These are phyloP conservation scores for Heptranchias perlo DNA, from an alignment of 2,113 vertebrate genomes.

Conservation along the genomic window DNA sequence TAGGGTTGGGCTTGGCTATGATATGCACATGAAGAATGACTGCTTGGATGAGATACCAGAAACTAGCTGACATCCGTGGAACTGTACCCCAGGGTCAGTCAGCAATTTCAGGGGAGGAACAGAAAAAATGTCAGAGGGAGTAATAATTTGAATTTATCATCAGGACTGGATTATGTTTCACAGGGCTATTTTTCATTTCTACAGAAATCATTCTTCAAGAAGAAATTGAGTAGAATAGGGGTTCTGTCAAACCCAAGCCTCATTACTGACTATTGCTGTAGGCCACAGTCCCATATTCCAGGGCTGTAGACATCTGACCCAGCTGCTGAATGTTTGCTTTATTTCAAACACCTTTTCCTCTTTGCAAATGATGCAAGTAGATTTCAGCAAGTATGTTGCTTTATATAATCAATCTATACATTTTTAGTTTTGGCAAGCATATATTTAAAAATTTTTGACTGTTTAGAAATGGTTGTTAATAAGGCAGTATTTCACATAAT, in stretches of 20 bases:
- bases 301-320: background rate
- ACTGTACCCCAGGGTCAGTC: background rate
- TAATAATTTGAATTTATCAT: background rate
- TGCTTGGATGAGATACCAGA: background rate
- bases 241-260: background rate
- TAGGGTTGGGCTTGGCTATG: background rate
- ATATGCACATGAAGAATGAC: background rate
- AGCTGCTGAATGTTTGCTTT: background rate
- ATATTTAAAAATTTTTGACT: background rate
- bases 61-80: background rate
- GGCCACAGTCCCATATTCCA: background rate
- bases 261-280: background rate
- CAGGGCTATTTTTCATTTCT: background rate
- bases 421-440: background rate
- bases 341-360: background rate
- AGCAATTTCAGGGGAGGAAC: background rate
- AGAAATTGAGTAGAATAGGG: background rate
- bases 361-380: background rate
- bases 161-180: background rate
- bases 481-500: background rate
- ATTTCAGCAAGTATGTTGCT: background rate
- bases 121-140: background rate
- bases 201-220: background rate
- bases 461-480: background rate
- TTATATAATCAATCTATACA: background rate